A percentile compares a stretch with the other conserved stretches of the same genome.
phyloP scores from a whole-genome alignment of 2,888 invertebrate species.

The Bibio marci region DNA sequence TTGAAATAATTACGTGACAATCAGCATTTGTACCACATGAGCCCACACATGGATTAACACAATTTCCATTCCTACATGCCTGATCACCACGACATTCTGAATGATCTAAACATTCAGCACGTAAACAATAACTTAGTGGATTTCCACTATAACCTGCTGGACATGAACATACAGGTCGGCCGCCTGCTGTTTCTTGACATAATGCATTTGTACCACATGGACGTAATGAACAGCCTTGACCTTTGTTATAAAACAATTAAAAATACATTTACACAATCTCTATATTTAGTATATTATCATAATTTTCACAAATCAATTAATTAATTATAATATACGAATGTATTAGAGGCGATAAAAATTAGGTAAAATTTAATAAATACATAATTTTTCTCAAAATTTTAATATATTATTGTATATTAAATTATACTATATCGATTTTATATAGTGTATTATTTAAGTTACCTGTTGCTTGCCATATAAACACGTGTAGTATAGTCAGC shows the following conservation, averaged over 20 bases:
- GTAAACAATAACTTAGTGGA: slow-evolving; percentile 52
- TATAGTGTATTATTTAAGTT: no score
- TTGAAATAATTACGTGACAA: slow-evolving; percentile 41
- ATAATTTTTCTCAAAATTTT: no score
- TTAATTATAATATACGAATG: no score
- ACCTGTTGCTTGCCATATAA: no score
- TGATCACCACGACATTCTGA: slow-evolving; percentile 55
- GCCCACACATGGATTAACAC: slow-evolving; percentile 61
- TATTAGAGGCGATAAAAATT: no score
- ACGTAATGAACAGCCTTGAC: slow-evolving; percentile 34
- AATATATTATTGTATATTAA: no score
- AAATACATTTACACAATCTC: no score
- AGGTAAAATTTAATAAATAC: no score
- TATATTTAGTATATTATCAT: no score
- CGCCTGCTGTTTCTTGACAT: slow-evolving; percentile 42
- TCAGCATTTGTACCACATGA: slow-evolving; percentile 59
- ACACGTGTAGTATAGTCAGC: no score
- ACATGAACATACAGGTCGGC: slow-evolving; percentile 65
- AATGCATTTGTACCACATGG: slow-evolving; percentile 53
- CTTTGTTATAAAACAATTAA: slow-evolving; percentile 2
- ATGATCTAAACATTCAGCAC: slow-evolving; percentile 60
- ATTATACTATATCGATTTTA: no score
- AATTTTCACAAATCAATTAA: no score
- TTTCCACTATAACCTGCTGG: slow-evolving; percentile 65
- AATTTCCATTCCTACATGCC: slow-evolving; percentile 58